Evolutionary conservation across 2,797 vertebrate species (phyloP), one percentile per base, ranked within the genome.

Genomic region (Dromococcyx pavoninus): DNA sequence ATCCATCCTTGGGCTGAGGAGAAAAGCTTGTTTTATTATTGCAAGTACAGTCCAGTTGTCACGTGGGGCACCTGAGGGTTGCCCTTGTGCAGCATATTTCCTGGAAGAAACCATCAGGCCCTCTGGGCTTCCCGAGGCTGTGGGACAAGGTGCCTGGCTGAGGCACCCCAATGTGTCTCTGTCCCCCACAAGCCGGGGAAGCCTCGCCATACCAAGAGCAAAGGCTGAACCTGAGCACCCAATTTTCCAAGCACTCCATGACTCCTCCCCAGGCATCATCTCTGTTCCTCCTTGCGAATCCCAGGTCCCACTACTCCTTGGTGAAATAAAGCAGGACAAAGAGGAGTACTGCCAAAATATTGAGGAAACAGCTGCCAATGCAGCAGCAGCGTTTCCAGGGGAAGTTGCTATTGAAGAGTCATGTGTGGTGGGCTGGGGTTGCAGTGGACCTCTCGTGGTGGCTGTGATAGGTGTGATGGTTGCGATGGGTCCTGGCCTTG

Each of bases 151-250:
- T 37, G 11, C 16, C 21, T 51, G 57, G 35, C 32, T 72, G 54
- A 69, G 33, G 22, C n/a, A 79, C 14, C 9, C 10, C 2, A 1
- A 5, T n/a, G 30, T 35, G 17, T 37, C 18, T 23, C 25, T 8
- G 1, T 13, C 12, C 16, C 23, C 39, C 14, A 58, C 17, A 3
- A 69, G 43, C 43, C 12, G 6, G 13, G 35, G 10, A 83, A 60
- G 44, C n/a, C 27, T 80, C 1, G 0, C 37, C 39, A 9, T 71
- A 48, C 35, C 22, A 28, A 3, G 2, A 41, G 23, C 2, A 2
- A 84, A 28, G 33, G 16, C 27, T 73, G 30, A 11, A 16, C 21
- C 12, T 30, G 24, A 14, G n/a, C 48, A 70, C 9, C 16, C 18
- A 30, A 1, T 44, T 89, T 75, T 66, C 70, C 71, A 89, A 58